Evolutionary conservation across 2,888 invertebrate species (phyloP).

Genomic region (Dastarcus helophoroides): DNA sequence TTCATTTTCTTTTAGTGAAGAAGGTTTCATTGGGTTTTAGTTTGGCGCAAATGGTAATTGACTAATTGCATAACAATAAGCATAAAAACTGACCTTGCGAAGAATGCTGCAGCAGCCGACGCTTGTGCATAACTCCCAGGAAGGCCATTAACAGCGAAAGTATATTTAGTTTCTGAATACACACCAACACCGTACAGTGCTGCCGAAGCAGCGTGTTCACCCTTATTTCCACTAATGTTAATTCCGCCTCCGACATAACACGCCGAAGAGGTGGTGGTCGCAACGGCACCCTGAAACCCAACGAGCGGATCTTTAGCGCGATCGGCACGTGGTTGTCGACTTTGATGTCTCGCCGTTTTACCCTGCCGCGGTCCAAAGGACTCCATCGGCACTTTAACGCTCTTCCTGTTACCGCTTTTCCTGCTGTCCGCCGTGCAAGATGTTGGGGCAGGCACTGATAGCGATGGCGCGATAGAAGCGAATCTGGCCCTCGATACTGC

Average conservation of each 20-base stretch:
- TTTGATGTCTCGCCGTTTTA: not conserved
- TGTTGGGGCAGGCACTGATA: slow-evolving; percentile 30
- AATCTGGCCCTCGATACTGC: too few relatives aligned
- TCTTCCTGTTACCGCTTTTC: not conserved
- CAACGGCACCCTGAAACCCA: slow-evolving; percentile 24
- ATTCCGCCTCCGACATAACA: slow-evolving; percentile 23
- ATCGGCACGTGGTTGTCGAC: not conserved
- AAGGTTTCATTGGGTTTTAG: too few relatives aligned
- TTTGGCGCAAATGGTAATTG: too few relatives aligned
- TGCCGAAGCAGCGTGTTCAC: slow-evolving; percentile 21
- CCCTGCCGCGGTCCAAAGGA: not conserved
- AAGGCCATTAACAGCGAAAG: slow-evolving; percentile 42
- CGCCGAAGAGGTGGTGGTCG: too few relatives aligned
- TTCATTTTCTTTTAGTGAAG: too few relatives aligned
- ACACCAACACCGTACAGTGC: slow-evolving; percentile 34
- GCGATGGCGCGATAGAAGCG: slow-evolving; percentile 4
- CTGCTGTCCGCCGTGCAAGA: slow-evolving; percentile 13
- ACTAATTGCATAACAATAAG: too few relatives aligned
- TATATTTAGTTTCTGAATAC: slow-evolving; percentile 42
- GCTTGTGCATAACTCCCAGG: slow-evolving; percentile 43
- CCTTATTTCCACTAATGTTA: too few relatives aligned
- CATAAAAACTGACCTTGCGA: slow-evolving; percentile 41
- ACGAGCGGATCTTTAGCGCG: slow-evolving; percentile 19
- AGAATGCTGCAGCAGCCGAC: slow-evolving; percentile 48
- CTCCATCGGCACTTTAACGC: too few relatives aligned